phyloP scores from a whole-genome alignment of 2,797 vertebrate genomes.

The Iguana delicatissima region DNA sequence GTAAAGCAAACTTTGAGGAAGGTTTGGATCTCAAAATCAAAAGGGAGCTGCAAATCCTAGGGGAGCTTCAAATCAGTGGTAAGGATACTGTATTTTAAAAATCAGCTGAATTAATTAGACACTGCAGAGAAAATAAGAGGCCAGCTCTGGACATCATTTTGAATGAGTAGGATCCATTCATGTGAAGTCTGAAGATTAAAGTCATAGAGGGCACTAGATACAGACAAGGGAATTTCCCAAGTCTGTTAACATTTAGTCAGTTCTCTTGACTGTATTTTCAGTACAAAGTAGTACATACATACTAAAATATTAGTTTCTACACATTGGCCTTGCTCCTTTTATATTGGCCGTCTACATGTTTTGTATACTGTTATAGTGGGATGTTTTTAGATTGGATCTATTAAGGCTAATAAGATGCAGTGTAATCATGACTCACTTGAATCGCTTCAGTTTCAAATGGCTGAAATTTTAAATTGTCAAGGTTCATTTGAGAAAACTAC shows the following conservation, averaged over 20 bases:
- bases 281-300: background rate
- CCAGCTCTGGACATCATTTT: too few species aligned
- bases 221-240: background rate
- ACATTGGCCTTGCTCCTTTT: background rate
- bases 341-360: background rate
- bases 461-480: background rate
- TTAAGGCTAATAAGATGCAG: background rate
- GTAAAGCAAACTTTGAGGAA: background rate
- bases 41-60: background rate
- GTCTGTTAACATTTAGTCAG: background rate
- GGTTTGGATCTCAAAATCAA: background rate
- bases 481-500: background rate
- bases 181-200: background rate
- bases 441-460: background rate
- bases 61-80: background rate
- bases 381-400: background rate
- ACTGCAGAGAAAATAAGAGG: background rate
- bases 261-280: background rate
- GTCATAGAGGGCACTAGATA: background rate
- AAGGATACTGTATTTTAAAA: background rate
- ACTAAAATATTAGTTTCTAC: background rate
- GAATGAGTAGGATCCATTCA: background rate
- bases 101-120: background rate
- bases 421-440: background rate
- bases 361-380: background rate